Conservation (phyloP, 2,888 invertebrate species). For the Cartodere bifasciata region DNA sequence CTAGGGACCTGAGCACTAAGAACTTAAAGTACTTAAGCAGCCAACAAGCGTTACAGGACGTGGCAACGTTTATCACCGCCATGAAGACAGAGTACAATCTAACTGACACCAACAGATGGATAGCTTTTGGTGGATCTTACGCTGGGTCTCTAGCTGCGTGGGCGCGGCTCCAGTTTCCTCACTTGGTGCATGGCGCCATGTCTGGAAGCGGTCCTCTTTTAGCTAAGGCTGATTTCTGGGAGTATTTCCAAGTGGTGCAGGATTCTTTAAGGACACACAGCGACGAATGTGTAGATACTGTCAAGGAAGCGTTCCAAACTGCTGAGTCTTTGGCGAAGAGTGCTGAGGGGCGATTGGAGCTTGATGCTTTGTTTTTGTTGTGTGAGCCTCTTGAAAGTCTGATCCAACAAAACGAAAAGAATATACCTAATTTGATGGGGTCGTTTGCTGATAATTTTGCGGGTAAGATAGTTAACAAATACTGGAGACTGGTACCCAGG, state of each 20-base stretch:
- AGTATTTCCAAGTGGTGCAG: slow-evolving; percentile 74
- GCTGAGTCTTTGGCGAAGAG: slow-evolving; percentile 51
- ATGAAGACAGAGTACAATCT: slow-evolving; percentile 56
- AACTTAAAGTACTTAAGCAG: slow-evolving; percentile 71
- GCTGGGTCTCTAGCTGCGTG: slow-evolving; percentile 89
- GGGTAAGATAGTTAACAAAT: no score
- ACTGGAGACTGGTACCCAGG: no score
- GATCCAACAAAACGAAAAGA: slow-evolving; percentile 46
- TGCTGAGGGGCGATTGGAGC: slow-evolving; percentile 43
- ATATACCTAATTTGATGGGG: no score
- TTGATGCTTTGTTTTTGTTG: slow-evolving; percentile 65
- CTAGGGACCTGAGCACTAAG: slow-evolving; percentile 56
- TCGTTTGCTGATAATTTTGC: no score
- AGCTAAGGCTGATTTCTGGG: slow-evolving; percentile 73
- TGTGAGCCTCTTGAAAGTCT: slow-evolving; percentile 60
- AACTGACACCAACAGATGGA: slow-evolving; percentile 56
- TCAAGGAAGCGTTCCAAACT: slow-evolving; percentile 53
- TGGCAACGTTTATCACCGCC: slow-evolving; percentile 66
- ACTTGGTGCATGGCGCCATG: slow-evolving; percentile 72
- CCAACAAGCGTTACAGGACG: slow-evolving; percentile 72
- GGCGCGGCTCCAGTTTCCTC: slow-evolving; percentile 78
- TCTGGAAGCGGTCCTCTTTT: slow-evolving; percentile 83
- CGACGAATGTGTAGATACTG: slow-evolving; percentile 52
- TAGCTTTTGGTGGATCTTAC: slow-evolving; percentile 91
- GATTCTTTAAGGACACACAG: slow-evolving; percentile 56